Conservation (phyloP, 2,888 invertebrate genomes). For the Diarsia mendica region DNA sequence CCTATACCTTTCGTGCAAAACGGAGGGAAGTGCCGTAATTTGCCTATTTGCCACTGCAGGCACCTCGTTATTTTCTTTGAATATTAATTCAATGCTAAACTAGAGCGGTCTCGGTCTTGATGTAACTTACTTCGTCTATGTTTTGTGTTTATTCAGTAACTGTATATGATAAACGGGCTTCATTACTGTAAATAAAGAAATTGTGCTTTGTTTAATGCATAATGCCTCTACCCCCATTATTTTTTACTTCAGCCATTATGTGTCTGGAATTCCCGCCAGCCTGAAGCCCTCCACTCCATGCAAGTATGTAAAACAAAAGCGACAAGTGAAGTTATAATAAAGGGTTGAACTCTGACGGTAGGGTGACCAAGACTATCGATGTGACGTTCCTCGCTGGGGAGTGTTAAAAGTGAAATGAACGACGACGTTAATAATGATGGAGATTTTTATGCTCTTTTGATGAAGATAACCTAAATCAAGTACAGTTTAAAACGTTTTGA, state of each 20-base stretch:
- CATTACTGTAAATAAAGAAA: constrained; percentile 24
- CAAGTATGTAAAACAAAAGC: constrained; percentile 43
- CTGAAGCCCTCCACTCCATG: constrained; percentile 18
- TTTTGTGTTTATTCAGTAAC: constrained; percentile 27
- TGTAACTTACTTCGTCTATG: constrained; percentile 6
- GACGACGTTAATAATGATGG: not conserved
- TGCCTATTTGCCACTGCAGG: not conserved
- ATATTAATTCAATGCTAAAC: constrained; percentile 14
- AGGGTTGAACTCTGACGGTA: constrained; percentile 43
- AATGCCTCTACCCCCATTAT: not conserved
- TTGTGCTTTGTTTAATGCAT: constrained; percentile 18
- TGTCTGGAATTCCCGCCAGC: constrained; percentile 23
- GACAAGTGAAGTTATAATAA: constrained; percentile 38
- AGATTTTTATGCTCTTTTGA: not conserved
- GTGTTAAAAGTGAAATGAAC: not conserved
- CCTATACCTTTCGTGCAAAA: not conserved
- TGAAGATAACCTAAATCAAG: not conserved
- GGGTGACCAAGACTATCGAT: constrained; percentile 30
- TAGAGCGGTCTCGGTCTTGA: constrained; percentile 18
- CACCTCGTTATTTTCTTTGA: constrained; percentile 17
- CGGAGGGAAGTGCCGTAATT: not conserved
- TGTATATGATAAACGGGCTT: constrained; percentile 4
- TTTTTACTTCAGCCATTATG: constrained; percentile 6
- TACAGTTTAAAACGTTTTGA: not conserved
- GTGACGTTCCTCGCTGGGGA: not conserved